These are phyloP conservation scores for Yponomeuta plumbellus DNA, from an alignment of 2,888 invertebrate species.

Conservation along the genomic window DNA sequence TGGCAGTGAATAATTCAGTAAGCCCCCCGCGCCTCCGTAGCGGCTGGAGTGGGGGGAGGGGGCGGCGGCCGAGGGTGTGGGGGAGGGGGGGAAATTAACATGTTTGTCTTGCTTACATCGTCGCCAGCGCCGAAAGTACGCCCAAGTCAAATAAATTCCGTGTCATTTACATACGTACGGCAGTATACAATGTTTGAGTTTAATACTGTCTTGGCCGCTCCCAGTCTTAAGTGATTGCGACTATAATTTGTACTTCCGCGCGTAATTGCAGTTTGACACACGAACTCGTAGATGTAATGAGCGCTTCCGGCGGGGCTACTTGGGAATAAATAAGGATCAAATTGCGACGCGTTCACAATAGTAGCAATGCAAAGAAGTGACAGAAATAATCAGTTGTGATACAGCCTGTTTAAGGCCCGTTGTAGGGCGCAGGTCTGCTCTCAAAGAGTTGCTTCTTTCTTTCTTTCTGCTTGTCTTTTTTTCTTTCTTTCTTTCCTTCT, in stretches of 20 bases:
- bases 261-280: not conserved
- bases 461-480: no score
- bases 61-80: slow-evolving; percentile 19
- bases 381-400: no score
- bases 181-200: slow-evolving; percentile 52
- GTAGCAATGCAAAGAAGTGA: no score
- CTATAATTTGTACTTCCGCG: not conserved
- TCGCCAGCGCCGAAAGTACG: slow-evolving; percentile 68
- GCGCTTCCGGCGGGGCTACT: not conserved
- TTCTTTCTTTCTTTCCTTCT: no score
- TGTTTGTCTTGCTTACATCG: slow-evolving; percentile 75
- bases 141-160: slow-evolving; percentile 72
- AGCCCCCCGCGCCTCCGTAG: slow-evolving; percentile 27
- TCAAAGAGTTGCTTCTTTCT: no score
- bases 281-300: no score
- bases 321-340: not conserved
- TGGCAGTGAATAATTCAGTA: slow-evolving; percentile 53
- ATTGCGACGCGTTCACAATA: no score
- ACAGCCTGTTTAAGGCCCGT: no score
- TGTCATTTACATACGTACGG: slow-evolving; percentile 65
- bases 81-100: slow-evolving; percentile 63
- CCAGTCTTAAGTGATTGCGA: slow-evolving; percentile 51
- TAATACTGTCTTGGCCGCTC: slow-evolving; percentile 39
- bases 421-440: no score
- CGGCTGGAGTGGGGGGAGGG: slow-evolving; percentile 16